Conservation (phyloP, 1,140 invertebrate species). For the Drosophila kurseongensis region DNA sequence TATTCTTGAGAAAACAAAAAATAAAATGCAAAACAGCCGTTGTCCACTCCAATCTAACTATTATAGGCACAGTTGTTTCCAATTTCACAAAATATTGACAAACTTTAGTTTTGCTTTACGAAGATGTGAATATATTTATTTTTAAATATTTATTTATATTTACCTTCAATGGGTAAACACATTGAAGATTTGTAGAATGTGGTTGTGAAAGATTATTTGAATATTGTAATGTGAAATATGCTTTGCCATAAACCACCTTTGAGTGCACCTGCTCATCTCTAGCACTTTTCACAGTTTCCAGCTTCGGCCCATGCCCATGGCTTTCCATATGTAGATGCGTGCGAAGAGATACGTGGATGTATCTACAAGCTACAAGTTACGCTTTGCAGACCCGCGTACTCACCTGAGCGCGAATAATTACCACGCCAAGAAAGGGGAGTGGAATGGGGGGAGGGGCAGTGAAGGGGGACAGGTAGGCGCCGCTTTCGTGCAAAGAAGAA, state of each 20-base stretch:
- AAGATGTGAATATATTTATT: no score
- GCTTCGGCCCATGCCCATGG: conserved; percentile 33
- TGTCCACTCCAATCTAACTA: no score
- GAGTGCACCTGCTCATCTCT: conserved; percentile 25
- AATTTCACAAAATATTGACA: no score
- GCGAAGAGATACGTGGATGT: conserved; percentile 72
- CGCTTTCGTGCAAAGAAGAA: conserved; percentile 50
- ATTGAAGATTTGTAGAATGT: no score
- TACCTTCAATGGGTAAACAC: no score
- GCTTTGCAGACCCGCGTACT: conserved; percentile 78
- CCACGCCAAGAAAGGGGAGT: conserved; percentile 50
- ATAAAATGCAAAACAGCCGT: no score
- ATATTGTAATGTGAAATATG: neutral
- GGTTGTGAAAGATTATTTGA: no score
- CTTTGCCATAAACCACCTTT: neutral
- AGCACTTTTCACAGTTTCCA: conserved; percentile 1
- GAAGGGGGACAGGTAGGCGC: conserved; percentile 41
- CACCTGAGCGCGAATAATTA: conserved; percentile 82
- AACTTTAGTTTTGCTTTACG: no score
- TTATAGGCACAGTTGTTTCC: no score
- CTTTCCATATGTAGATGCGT: conserved; percentile 77
- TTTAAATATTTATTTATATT: neutral
- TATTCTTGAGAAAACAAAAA: no score
- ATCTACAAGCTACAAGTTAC: conserved; percentile 82
- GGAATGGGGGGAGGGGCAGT: neutral